These are phyloP conservation scores for Cebidichthys violaceus DNA, from an alignment of 2,113 vertebrate genomes.

Conservation along the genomic window DNA sequence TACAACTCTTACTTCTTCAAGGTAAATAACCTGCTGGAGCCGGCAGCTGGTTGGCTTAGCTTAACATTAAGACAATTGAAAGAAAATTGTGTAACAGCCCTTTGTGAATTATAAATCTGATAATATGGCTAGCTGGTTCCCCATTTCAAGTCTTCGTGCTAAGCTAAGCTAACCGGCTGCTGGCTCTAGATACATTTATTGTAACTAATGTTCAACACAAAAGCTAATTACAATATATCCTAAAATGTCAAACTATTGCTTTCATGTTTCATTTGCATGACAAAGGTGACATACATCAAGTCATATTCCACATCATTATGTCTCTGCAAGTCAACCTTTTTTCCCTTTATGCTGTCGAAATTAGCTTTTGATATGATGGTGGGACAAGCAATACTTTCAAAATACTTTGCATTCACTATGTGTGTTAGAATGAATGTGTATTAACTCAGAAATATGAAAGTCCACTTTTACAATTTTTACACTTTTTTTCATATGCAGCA, in stretches of 20 bases:
- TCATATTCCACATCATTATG: too few species aligned
- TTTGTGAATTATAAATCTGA: background rate
- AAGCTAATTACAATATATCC: too few species aligned
- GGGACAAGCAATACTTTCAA: background rate
- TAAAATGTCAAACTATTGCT: too few species aligned
- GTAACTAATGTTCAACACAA: too few species aligned
- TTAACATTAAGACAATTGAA: background rate
- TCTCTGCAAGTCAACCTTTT: too few species aligned
- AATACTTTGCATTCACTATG: background rate
- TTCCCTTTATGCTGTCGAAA: too few species aligned
- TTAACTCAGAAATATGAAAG: background rate
- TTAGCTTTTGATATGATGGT: too few species aligned
- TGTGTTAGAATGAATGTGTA: background rate
- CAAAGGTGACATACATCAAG: too few species aligned
- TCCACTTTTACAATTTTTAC: background rate
- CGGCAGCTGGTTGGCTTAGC: background rate
- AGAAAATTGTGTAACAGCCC: background rate
- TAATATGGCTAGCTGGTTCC: background rate
- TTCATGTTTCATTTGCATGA: too few species aligned
- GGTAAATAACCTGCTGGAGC: background rate
- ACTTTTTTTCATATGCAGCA: slow-evolving; percentile 43
- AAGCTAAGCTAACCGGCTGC: too few species aligned
- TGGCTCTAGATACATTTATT: too few species aligned
- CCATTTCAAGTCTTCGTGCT: background rate
- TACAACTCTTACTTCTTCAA: too few species aligned